Evolutionary conservation across 1,140 invertebrate genomes (phyloP).

Genomic region (Aphaenogaster floridana): DNA sequence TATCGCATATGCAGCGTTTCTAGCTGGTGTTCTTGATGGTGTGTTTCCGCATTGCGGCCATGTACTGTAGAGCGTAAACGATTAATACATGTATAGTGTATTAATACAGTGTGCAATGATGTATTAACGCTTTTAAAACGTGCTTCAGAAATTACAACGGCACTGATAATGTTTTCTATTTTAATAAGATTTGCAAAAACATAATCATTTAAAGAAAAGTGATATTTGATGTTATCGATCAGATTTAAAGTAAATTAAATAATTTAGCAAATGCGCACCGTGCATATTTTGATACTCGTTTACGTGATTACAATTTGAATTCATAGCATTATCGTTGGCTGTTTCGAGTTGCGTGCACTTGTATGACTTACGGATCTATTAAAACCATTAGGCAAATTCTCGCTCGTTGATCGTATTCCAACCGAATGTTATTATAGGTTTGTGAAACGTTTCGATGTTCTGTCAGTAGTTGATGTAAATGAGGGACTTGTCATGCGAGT

Average conservation of each 20-base stretch:
- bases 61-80: not conserved
- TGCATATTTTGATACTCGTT: not conserved
- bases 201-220: not conserved
- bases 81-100: not conserved
- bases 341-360: conserved; percentile 25
- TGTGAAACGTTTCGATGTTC: conserved; percentile 48
- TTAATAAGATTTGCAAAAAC: not conserved
- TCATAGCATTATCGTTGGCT: not conserved
- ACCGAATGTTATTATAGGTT: conserved; percentile 46
- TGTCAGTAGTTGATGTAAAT: conserved; percentile 31
- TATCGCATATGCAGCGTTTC: conserved; percentile 32
- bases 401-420: conserved; percentile 38
- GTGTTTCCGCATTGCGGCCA: conserved; percentile 16
- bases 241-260: not conserved
- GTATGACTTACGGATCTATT: conserved; percentile 54
- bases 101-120: not conserved
- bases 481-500: conserved; percentile 50
- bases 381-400: conserved; percentile 47
- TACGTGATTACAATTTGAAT: not conserved
- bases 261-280: not conserved
- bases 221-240: not conserved
- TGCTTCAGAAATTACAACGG: not conserved
- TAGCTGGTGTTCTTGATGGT: not conserved
- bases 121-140: not conserved
- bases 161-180: not conserved